Conservation (phyloP, 2,797 vertebrate genomes). For the Echeneis naucrates region DNA sequence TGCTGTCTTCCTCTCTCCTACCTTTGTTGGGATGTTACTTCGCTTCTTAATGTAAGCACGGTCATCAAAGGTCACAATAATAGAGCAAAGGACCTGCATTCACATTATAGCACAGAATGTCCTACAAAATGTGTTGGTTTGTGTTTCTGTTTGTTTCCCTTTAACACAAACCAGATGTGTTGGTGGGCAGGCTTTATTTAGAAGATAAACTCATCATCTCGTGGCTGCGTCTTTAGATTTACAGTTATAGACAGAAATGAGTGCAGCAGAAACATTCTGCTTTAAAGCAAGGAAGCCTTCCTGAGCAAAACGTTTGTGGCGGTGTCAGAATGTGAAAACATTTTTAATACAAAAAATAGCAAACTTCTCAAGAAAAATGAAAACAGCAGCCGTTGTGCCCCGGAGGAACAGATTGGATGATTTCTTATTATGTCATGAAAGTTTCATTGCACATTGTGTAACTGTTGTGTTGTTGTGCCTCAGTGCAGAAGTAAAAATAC, state of each 20-base stretch:
- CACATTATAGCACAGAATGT: not conserved
- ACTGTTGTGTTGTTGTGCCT: not conserved
- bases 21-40: not conserved
- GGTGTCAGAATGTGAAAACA: not conserved
- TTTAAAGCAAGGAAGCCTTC: not conserved
- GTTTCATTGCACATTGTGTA: not conserved
- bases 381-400: slow-evolving; percentile 33
- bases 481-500: slow-evolving; percentile 1
- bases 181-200: not conserved
- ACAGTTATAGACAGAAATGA: not conserved
- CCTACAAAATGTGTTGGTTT: not conserved
- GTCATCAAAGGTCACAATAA: not conserved
- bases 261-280: not conserved
- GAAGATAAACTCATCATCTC: not conserved
- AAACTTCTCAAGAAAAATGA: slow-evolving; percentile 8
- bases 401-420: not conserved
- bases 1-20: not conserved
- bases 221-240: no score
- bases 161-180: not conserved
- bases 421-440: not conserved
- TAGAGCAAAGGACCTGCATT: not conserved
- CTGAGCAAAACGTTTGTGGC: not conserved
- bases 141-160: not conserved
- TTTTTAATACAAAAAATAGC: slow-evolving; percentile 4
- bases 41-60: not conserved